These are phyloP conservation scores for Caerostris darwini DNA, from an alignment of 1,140 invertebrate species.

Conservation along the genomic window DNA sequence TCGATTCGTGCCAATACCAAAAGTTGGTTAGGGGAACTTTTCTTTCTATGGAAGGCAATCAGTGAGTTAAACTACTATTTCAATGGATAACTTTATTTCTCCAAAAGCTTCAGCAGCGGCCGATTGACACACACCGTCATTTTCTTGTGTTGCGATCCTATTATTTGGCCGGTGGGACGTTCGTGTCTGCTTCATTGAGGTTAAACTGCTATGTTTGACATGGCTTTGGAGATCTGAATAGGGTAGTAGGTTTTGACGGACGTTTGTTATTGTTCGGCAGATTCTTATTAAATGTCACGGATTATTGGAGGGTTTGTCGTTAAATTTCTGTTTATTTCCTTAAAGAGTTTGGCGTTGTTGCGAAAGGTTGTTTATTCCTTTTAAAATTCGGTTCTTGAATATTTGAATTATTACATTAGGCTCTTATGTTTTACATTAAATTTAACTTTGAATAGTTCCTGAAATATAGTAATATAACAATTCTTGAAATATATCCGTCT, in stretches of 20 bases:
- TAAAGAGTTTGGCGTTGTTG: not conserved
- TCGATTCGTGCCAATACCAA: constrained; percentile 16
- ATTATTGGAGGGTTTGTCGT: not conserved
- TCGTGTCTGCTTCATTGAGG: not conserved
- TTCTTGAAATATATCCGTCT: no score
- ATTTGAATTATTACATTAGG: no score
- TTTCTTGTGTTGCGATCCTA: constrained; percentile 51
- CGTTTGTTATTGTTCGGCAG: not conserved
- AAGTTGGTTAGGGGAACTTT: not conserved
- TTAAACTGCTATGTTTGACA: constrained; percentile 22
- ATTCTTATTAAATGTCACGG: constrained; percentile 1
- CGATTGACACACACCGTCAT: constrained; percentile 43
- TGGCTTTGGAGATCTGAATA: constrained; percentile 21
- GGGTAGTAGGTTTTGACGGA: not conserved
- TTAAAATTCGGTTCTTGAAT: no score
- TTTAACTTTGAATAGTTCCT: no score
- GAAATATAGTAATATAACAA: no score
- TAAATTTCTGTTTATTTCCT: not conserved
- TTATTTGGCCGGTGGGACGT: constrained; percentile 14
- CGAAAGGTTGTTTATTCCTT: no score
- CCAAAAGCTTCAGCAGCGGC: not conserved
- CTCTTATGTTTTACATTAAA: no score
- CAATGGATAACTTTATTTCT: constrained; percentile 12
- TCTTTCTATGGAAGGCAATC: not conserved
- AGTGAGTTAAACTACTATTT: constrained; percentile 11